Evolutionary conservation across 2,113 vertebrate genomes (phyloP).

Genomic region (Epinephelus cyanopodus): DNA sequence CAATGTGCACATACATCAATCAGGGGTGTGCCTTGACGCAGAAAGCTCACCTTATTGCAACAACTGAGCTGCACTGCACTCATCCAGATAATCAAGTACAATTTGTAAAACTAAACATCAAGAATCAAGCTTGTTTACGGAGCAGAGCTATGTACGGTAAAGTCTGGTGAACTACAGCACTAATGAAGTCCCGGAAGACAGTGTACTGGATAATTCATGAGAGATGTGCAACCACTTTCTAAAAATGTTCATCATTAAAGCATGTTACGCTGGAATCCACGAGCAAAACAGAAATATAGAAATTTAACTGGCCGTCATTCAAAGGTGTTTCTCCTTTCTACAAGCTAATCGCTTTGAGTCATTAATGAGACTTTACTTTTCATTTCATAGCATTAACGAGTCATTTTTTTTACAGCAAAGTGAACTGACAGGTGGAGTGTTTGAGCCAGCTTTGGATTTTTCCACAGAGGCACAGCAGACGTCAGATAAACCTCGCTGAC

Average conservation of each 20-base stretch:
- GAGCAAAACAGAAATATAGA: constrained; percentile 4
- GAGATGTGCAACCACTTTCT: constrained; percentile 17
- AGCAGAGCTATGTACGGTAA: background rate
- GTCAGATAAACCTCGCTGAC: constrained; percentile 32
- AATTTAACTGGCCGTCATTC: background rate
- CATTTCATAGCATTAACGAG: background rate
- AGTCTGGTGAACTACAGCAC: constrained; percentile 22
- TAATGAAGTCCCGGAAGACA: constrained; percentile 51
- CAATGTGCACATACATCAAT: constrained; percentile 31
- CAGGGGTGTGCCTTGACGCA: background rate
- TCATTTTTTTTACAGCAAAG: background rate
- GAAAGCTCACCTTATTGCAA: constrained; percentile 15
- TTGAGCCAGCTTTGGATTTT: constrained; percentile 47
- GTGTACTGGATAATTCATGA: constrained; percentile 38
- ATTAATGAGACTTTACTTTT: constrained; percentile 1
- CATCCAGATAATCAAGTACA: constrained; percentile 18
- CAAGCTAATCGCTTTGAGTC: background rate
- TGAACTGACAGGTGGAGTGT: constrained; percentile 27
- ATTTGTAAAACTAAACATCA: constrained; percentile 42
- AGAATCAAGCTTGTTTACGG: constrained; percentile 23
- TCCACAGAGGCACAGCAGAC: constrained; percentile 22
- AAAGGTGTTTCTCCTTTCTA: background rate
- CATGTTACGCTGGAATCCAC: background rate
- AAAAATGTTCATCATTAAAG: constrained; percentile 39
- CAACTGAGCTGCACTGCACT: background rate